Evolutionary conservation across 2,888 invertebrate species (phyloP).

Genomic region (Papilio elwesi): DNA sequence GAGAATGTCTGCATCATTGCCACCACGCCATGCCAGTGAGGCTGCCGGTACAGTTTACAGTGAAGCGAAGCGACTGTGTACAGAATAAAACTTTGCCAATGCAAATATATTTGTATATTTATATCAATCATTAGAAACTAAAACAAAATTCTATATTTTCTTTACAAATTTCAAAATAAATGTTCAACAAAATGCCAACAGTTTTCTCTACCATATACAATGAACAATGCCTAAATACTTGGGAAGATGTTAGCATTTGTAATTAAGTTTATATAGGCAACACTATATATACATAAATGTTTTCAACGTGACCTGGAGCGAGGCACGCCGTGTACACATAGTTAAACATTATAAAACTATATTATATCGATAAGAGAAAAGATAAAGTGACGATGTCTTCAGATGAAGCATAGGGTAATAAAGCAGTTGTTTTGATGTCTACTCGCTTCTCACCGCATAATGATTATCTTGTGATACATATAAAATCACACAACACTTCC

Average conservation of each 20-base stretch:
- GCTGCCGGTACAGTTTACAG: no score
- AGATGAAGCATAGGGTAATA: neutral
- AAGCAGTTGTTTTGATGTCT: no score
- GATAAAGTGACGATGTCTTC: neutral
- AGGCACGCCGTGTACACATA: neutral
- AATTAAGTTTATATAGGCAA: neutral
- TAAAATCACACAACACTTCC: neutral
- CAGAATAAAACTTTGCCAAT: conserved; percentile 54
- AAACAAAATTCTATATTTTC: conserved; percentile 59
- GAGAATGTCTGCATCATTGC: conserved; percentile 93
- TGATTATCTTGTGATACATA: no score
- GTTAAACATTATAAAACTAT: conserved; percentile 1
- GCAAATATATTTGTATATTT: conserved; percentile 79
- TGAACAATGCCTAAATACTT: neutral
- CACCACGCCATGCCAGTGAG: conserved; percentile 47
- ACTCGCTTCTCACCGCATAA: no score
- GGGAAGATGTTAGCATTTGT: neutral
- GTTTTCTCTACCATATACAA: neutral
- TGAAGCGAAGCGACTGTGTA: neutral
- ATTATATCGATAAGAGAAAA: conserved; percentile 3
- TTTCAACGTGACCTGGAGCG: neutral
- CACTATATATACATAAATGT: conserved; percentile 9
- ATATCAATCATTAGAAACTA: conserved; percentile 72
- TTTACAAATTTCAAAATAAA: conserved; percentile 53
- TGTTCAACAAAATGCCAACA: conserved; percentile 44